Base-by-base conservation (phyloP, 2,888 invertebrate genomes). In the Rhyacophila evoluta region DNA sequence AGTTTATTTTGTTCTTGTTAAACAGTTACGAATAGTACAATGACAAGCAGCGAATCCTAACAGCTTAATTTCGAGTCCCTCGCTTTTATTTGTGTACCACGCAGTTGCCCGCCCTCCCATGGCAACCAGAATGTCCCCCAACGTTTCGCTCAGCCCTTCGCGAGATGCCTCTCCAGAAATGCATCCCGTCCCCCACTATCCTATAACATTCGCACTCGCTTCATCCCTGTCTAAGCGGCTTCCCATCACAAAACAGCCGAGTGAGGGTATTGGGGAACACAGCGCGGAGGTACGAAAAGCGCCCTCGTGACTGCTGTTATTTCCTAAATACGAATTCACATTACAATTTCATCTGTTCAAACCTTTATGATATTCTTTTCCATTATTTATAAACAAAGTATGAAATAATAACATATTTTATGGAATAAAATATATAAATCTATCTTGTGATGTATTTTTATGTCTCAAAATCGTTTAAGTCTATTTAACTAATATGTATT, bases 11-110 rank as follows among this genome's bases (percentile, higher is more conserved):
- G 55, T 55, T 55, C 8, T 55, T 55, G 19, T 55, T 0, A 55
- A 19, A 15, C 15, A 41, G 41, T 41, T 41, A 55, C 55, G 25
- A 55, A 25, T 55, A 19, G 55, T 55, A 55, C 55, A 55, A 55
- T 55, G 55, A 12, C 19, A 41, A 41, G 15, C 25, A 55, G 55
- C 55, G 55, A 25, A 55, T 55, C 55, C 55, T 19, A 55, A 55
- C 55, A 55, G 55, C 55, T 55, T 55, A 55, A 55, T 55, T 55
- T 55, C 55, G 19, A 55, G 55, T 55, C 55, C 19, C 55, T 25
- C 19, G 55, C 55, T 55, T 55, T 19, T 55, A 55, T 55, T 55
- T 55, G 55, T 25, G 10, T 25, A 55, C 55, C 55, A 55, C 55
- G 55, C 19, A 55, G 55, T 19, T 19, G 55, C 55, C 55, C 25